These are phyloP conservation scores for Erythrolamprus reginae DNA, from an alignment of 2,113 vertebrate genomes.

Conservation along the genomic window DNA sequence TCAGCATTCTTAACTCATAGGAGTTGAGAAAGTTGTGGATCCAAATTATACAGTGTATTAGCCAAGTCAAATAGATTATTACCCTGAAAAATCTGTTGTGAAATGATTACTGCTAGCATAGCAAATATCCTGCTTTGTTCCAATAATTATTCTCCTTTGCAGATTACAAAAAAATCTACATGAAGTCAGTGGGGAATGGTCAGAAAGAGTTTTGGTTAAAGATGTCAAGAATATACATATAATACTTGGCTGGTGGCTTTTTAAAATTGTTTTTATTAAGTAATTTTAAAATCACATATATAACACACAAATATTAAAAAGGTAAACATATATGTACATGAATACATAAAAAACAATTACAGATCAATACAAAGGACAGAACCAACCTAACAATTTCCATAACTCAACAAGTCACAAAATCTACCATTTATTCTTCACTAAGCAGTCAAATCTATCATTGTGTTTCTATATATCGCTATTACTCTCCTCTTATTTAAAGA, in stretches of 20 bases:
- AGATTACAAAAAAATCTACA: not conserved
- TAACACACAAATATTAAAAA: no score
- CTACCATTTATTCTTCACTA: no score
- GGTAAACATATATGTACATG: no score
- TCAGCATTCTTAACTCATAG: conserved; percentile 40
- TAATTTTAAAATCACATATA: no score
- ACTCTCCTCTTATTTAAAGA: no score
- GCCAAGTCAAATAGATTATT: conserved; percentile 54
- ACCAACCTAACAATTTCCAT: no score
- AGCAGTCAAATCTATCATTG: no score
- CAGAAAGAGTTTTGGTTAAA: not conserved
- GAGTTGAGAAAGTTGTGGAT: conserved; percentile 45
- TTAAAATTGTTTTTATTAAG: no score
- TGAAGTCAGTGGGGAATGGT: not conserved
- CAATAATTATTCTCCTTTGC: not conserved
- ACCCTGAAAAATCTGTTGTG: conserved; percentile 58
- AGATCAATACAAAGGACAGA: no score
- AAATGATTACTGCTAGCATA: conserved; percentile 21
- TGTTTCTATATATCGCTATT: no score
- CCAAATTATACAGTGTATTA: conserved; percentile 50
- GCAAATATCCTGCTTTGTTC: conserved; percentile 17
- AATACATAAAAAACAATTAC: no score
- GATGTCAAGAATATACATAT: not conserved
- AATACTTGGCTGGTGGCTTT: not conserved
- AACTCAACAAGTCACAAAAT: no score